Percentiles rank a stretch among this genome's conserved stretches.
phyloP scores from a whole-genome alignment of 2,113 vertebrate genomes.

The Pteropus alecto region DNA sequence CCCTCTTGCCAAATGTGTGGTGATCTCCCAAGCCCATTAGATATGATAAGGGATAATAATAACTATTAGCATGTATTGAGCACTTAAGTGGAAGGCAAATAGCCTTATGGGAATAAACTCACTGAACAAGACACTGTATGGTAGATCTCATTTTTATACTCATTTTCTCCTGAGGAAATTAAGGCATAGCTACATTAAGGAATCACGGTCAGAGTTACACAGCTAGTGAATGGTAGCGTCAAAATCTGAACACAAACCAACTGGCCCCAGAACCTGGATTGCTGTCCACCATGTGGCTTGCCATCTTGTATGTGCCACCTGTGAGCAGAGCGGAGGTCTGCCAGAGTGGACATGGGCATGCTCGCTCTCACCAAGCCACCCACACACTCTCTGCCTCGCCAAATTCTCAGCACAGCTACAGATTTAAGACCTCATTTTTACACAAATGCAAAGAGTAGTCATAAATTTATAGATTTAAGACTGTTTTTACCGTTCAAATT shows the following conservation, averaged over 20 bases:
- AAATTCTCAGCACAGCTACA: neutral
- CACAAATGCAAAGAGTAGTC: neutral
- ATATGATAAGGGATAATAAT: neutral
- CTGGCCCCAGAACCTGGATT: neutral
- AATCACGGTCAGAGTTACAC: neutral
- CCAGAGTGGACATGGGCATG: accelerated
- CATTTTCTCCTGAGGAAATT: neutral
- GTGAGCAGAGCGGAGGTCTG: neutral
- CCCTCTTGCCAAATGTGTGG: neutral
- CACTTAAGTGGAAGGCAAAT: neutral
- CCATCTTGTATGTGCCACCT: neutral
- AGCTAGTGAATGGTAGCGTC: neutral
- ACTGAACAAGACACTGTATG: neutral
- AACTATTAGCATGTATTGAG: neutral
- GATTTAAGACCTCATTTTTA: conserved; percentile 42
- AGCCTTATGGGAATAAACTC: neutral
- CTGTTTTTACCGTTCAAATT: conserved; percentile 53
- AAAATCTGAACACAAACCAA: neutral
- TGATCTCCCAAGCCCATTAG: neutral
- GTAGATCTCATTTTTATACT: neutral
- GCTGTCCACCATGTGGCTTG: accelerated
- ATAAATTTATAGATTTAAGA: conserved; percentile 46
- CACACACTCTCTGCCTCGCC: neutral
- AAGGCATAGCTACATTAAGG: neutral
- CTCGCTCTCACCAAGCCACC: neutral